phyloP scores from a whole-genome alignment of 2,888 invertebrate genomes.

The Folsomia candida region DNA sequence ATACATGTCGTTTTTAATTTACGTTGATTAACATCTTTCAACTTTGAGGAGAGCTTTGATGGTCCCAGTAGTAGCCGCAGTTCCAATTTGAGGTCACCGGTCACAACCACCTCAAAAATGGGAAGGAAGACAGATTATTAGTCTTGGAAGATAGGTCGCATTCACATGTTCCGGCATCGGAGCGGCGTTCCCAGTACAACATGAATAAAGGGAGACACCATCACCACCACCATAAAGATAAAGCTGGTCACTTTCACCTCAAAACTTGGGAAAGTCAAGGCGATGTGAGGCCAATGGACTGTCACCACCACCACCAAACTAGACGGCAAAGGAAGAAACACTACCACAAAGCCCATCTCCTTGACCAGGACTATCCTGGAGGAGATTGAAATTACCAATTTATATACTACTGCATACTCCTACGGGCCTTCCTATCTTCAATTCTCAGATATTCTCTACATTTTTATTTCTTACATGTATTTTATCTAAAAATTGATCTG shows the following conservation, averaged over 20 bases:
- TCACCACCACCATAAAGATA: neutral
- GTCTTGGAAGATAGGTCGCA: slow-evolving; percentile 7
- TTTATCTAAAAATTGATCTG: too few relatives aligned
- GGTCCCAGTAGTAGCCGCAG: too few relatives aligned
- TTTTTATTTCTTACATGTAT: too few relatives aligned
- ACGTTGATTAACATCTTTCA: too few relatives aligned
- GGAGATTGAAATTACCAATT: too few relatives aligned
- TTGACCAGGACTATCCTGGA: too few relatives aligned
- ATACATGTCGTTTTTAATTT: too few relatives aligned
- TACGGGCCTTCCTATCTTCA: too few relatives aligned
- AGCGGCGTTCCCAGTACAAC: neutral
- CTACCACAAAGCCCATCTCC: neutral
- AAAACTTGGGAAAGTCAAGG: neutral
- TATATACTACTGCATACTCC: too few relatives aligned
- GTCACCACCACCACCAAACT: neutral
- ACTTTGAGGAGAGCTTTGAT: neutral
- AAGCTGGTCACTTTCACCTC: neutral
- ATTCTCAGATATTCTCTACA: too few relatives aligned
- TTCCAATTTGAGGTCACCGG: neutral
- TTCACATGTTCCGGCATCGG: slow-evolving; percentile 14
- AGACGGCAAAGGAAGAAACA: neutral
- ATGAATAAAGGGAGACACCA: slow-evolving; percentile 2
- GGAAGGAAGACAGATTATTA: neutral
- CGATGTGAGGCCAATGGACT: neutral
- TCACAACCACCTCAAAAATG: slow-evolving; percentile 10